Percentiles rank a stretch among this genome's conserved stretches.
phyloP scores from a whole-genome alignment of 2,888 invertebrate genomes.

The Folsomia candida region DNA sequence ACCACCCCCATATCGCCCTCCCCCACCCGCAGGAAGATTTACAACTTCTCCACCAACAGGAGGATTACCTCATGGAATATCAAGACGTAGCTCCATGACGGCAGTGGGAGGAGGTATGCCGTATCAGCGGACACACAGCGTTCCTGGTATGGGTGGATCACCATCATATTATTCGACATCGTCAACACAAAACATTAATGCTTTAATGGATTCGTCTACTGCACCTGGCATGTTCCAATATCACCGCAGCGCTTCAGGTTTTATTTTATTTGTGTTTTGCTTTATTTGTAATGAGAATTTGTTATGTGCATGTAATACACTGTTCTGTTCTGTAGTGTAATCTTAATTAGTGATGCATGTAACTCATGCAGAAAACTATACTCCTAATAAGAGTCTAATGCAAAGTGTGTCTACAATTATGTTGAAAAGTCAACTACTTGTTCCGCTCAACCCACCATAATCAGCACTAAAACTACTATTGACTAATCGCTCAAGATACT shows the following conservation, averaged over 20 bases:
- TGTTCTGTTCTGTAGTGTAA: no score
- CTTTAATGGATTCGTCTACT: slow-evolving; percentile 14
- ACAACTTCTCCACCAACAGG: slow-evolving; percentile 33
- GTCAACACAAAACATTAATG: slow-evolving; percentile 30
- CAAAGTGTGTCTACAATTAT: no score
- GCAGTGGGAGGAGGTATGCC: slow-evolving; percentile 29
- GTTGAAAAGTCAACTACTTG: no score
- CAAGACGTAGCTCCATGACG: slow-evolving; percentile 41
- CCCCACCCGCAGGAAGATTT: slow-evolving; percentile 54
- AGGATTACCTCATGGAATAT: slow-evolving; percentile 22
- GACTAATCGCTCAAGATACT: neutral
- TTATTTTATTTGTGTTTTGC: slow-evolving; percentile 21
- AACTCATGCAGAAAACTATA: no score
- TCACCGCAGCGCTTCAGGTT: slow-evolving; percentile 48
- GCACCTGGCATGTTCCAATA: slow-evolving; percentile 30
- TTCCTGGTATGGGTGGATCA: slow-evolving; percentile 27
- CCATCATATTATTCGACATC: slow-evolving; percentile 24
- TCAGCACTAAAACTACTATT: neutral
- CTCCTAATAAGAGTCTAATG: no score
- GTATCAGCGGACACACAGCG: slow-evolving; percentile 22
- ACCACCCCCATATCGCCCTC: slow-evolving; percentile 61
- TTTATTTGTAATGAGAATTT: no score
- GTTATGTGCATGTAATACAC: no score
- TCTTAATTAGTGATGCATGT: no score
- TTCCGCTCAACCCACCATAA: no score